phyloP scores from a whole-genome alignment of 1,140 invertebrate genomes.

The Drosophila ambigua region DNA sequence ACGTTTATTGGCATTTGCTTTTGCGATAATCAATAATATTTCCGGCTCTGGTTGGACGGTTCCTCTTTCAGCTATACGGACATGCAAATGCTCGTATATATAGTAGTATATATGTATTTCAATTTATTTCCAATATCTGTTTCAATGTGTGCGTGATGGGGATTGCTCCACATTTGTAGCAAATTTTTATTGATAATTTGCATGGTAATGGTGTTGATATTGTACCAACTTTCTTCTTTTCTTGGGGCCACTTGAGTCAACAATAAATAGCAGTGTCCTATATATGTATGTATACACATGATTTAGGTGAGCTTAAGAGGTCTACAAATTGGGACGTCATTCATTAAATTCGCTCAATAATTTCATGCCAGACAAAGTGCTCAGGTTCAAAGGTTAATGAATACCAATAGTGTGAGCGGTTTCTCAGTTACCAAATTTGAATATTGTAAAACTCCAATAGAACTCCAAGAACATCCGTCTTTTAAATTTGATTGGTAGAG shows the following conservation, averaged over 20 bases:
- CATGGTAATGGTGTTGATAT: conserved; percentile 52
- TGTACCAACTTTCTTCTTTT: conserved; percentile 16
- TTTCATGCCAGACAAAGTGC: too few species aligned
- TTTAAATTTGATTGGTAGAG: too few species aligned
- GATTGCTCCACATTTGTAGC: conserved; percentile 24
- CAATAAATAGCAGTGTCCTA: conserved; percentile 4
- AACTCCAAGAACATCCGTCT: background rate
- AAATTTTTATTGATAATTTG: conserved; percentile 70
- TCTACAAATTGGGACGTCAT: background rate
- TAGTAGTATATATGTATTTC: background rate
- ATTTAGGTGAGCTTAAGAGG: background rate
- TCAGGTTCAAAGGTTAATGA: too few species aligned
- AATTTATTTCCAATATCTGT: conserved; percentile 34
- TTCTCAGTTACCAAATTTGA: too few species aligned
- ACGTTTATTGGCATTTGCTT: conserved; percentile 56
- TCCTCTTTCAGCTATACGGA: conserved; percentile 3
- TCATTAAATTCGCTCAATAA: too few species aligned
- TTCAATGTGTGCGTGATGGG: conserved; percentile 26
- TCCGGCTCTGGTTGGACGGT: conserved; percentile 46
- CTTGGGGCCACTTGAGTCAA: conserved; percentile 8
- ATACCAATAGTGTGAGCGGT: too few species aligned
- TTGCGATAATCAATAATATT: conserved; percentile 76
- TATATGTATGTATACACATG: background rate
- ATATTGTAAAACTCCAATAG: conserved; percentile 1
- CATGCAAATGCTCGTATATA: background rate